Base-by-base conservation (phyloP, 1,140 invertebrate species). In the Drosophila quadrilineata region DNA sequence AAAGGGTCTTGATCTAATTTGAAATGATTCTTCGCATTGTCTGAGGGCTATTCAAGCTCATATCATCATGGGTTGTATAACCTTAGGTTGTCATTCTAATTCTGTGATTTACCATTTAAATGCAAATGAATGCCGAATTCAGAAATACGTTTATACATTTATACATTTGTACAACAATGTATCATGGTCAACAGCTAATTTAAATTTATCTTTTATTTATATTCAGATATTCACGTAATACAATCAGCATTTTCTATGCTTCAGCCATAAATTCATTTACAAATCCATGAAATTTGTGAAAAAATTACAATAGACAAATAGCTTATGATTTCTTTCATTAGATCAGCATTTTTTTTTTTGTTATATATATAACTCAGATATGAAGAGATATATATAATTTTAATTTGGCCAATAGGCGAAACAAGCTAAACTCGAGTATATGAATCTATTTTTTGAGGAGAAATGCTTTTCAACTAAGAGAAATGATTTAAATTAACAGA, bases 171-270 rank as follows among this genome's bases (percentile, higher is more conserved):
- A 17, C 31, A 12, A 49, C 24, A 29, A 22, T 41, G 4, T 33
- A 43, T 50, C 71, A 75, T 16, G 71, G 71, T 14, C 71, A 74
- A 48, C 41, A 31, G 48, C 71, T 74, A 69, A 64, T 74, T 74
- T 49, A 43, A 69, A 35, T 43, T 29, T 33, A 57, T 62, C 17
- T 68, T 68, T 63, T 48, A 58, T 24, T 12, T n/a, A 26, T n/a
- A n/a, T n/a, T n/a, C n/a, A n/a, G n/a, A n/a, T n/a, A n/a, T n/a
- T n/a, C n/a, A n/a, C n/a, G n/a, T n/a, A n/a, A n/a, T n/a, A n/a
- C n/a, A n/a, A n/a, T n/a, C n/a, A n/a, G n/a, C n/a, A n/a, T n/a
- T n/a, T n/a, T n/a, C n/a, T n/a, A n/a, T n/a, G n/a, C n/a, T n/a
- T n/a, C n/a, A n/a, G n/a, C 12, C 26, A 48, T 31, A 19, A 48